A percentile compares a stretch with the other conserved stretches of the same genome.
Evolutionary conservation across 2,888 invertebrate genomes (phyloP).

Genomic region (Aromia moschata): DNA sequence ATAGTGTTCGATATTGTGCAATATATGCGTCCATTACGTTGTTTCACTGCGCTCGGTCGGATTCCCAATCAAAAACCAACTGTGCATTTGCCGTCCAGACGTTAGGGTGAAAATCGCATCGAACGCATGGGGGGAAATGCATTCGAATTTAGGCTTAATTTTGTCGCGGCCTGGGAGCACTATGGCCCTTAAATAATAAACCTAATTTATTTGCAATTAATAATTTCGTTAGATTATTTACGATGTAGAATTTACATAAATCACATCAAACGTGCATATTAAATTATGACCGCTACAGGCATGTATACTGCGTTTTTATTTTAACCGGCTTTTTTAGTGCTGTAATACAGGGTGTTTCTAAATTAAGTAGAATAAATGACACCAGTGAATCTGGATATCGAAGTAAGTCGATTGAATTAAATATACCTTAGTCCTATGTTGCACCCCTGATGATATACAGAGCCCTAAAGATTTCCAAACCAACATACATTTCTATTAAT

Average conservation of each 20-base stretch:
- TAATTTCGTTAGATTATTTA: conserved; percentile 39
- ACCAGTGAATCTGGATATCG: no score
- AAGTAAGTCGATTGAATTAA: no score
- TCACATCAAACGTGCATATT: conserved; percentile 26
- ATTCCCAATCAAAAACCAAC: conserved; percentile 41
- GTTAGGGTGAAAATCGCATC: conserved; percentile 34
- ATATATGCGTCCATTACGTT: conserved; percentile 40
- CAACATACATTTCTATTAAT: no score
- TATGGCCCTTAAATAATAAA: conserved; percentile 33
- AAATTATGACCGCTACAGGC: conserved; percentile 25
- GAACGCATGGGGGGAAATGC: conserved; percentile 17
- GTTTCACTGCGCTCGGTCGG: conserved; percentile 27
- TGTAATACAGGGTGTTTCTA: no score
- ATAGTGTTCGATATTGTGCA: conserved; percentile 45
- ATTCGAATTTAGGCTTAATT: conserved; percentile 22
- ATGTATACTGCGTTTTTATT: no score
- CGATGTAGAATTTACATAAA: conserved; percentile 36
- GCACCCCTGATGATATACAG: no score
- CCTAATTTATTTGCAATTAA: conserved; percentile 36
- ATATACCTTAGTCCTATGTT: no score
- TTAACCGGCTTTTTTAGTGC: no score
- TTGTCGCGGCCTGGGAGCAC: conserved; percentile 26
- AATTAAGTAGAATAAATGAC: no score
- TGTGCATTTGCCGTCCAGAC: conserved; percentile 29
- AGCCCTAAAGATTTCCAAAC: no score